These are phyloP conservation scores for Drosophila insularis DNA, from an alignment of 1,140 invertebrate species.

Conservation along the genomic window DNA sequence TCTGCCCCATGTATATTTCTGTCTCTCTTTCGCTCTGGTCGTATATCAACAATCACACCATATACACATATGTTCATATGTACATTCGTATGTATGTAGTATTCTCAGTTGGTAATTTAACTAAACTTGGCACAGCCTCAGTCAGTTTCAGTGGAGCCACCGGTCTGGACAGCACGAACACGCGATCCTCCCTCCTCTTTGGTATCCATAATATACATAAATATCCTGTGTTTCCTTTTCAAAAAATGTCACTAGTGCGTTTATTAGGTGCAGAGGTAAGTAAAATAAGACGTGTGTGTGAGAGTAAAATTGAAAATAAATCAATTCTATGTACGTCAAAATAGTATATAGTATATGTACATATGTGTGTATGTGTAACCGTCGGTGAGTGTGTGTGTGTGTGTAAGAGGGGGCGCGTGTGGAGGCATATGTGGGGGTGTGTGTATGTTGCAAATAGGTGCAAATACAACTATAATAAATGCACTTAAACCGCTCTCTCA, in stretches of 20 bases:
- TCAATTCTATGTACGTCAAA: neutral
- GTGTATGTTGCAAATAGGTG: no score
- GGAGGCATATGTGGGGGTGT: no score
- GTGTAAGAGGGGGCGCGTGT: no score
- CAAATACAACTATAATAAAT: no score
- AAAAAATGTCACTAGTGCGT: slow-evolving; percentile 76
- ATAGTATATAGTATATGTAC: neutral
- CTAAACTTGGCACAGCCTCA: slow-evolving; percentile 52
- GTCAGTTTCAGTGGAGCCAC: slow-evolving; percentile 76
- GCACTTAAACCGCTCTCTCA: no score
- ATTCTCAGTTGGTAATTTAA: slow-evolving; percentile 16
- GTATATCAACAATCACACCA: slow-evolving; percentile 79
- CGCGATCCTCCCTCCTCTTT: slow-evolving; percentile 34
- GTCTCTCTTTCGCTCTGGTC: slow-evolving; percentile 21
- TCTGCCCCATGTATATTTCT: neutral
- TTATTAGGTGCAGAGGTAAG: slow-evolving; percentile 76
- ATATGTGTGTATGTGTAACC: no score
- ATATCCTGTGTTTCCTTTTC: slow-evolving; percentile 26
- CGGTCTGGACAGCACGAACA: slow-evolving; percentile 65
- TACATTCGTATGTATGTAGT: no score
- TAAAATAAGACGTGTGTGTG: neutral
- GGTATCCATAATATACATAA: neutral
- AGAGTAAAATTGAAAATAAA: neutral
- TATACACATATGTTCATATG: slow-evolving; percentile 13
- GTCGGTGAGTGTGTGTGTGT: no score